Percentiles rank a stretch among this genome's conserved stretches.
Evolutionary conservation across 2,888 invertebrate species (phyloP).

Genomic region (Coleophora flavipennella): DNA sequence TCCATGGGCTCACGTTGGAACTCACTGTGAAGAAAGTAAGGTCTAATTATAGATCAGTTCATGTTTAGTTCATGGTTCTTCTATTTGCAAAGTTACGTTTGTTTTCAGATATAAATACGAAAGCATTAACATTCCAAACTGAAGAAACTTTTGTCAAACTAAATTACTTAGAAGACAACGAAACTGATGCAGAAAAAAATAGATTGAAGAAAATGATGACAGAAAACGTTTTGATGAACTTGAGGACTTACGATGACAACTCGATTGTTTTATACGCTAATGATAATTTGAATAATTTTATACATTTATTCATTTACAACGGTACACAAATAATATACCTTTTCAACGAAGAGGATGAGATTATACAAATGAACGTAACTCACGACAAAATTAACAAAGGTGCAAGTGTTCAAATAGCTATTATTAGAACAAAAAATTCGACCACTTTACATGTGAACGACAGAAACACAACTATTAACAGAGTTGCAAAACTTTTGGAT

Average conservation of each 20-base stretch:
- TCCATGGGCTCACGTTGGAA: conserved; percentile 92
- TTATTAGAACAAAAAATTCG: conserved; percentile 78
- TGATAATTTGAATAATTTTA: conserved; percentile 94
- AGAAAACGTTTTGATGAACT: conserved; percentile 88
- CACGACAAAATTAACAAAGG: conserved; percentile 84
- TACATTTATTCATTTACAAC: conserved; percentile 87
- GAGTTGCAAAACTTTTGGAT: conserved; percentile 79
- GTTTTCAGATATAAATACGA: conserved; percentile 87
- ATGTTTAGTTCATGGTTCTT: background rate
- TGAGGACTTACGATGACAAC: conserved; percentile 88
- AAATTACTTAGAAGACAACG: conserved; percentile 81
- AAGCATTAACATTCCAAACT: conserved; percentile 90
- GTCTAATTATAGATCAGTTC: conserved; percentile 16
- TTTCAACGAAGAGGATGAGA: conserved; percentile 87
- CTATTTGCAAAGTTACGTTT: background rate
- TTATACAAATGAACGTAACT: conserved; percentile 83
- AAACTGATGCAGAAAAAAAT: conserved; percentile 74
- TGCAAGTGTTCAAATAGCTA: conserved; percentile 90
- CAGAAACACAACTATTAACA: conserved; percentile 78
- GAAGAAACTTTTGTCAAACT: conserved; percentile 85
- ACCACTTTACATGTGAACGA: conserved; percentile 89
- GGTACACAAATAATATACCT: conserved; percentile 86
- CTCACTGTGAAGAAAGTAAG: conserved; percentile 92
- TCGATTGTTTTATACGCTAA: conserved; percentile 91
- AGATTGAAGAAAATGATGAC: conserved; percentile 82